Evolutionary conservation across 2,797 vertebrate species (phyloP).

Genomic region (Simalia tracyae): DNA sequence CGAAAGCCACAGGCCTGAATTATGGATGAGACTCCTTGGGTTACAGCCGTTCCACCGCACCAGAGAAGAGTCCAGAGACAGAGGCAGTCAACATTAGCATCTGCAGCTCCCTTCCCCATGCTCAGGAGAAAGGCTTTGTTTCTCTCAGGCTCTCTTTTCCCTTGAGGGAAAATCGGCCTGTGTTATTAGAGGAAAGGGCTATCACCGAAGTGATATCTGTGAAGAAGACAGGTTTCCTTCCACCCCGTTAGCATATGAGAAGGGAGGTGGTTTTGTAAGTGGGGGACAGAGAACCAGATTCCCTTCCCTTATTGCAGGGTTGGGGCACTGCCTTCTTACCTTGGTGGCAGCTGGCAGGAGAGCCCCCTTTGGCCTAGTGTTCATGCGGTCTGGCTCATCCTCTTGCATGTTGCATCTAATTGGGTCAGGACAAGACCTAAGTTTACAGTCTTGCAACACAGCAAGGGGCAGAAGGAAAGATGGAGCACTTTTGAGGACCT

Average conservation of each 20-base stretch:
- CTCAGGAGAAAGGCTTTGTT: background rate
- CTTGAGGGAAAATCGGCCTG: conserved; percentile 3
- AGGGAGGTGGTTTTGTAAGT: background rate
- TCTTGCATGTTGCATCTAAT: background rate
- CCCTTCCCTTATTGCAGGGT: background rate
- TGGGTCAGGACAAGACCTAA: background rate
- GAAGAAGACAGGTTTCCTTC: background rate
- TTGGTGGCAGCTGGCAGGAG: background rate
- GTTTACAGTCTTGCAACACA: background rate
- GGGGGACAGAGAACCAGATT: background rate
- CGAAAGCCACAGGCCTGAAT: conserved; percentile 71
- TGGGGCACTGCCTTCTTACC: background rate
- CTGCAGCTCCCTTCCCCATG: conserved; percentile 6
- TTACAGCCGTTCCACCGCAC: conserved; percentile 64
- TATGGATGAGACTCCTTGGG: conserved; percentile 77
- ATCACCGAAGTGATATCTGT: background rate
- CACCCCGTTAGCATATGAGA: background rate
- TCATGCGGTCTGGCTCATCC: too few species aligned
- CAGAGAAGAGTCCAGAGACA: conserved; percentile 25
- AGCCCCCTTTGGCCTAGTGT: background rate
- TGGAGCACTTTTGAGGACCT: background rate
- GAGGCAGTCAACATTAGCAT: conserved; percentile 29
- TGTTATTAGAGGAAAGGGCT: conserved; percentile 23
- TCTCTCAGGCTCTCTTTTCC: background rate
- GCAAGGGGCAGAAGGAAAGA: background rate